Evolutionary conservation across 2,797 vertebrate species (phyloP), one percentile per base, ranked within the genome.

Genomic region (Parauchenoglanis ngamensis): DNA sequence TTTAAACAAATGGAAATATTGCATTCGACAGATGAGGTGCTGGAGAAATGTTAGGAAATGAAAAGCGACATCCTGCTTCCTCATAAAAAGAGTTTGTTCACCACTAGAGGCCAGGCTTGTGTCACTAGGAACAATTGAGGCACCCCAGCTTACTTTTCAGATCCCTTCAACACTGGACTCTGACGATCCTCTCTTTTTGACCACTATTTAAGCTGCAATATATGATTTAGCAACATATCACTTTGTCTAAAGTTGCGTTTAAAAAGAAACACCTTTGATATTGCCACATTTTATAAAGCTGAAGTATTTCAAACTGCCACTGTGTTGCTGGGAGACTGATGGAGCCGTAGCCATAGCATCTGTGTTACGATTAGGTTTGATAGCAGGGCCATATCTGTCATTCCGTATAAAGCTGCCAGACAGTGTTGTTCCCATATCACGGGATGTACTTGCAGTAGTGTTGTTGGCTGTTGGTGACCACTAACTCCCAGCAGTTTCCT

Each of bases 301-400:
- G 78, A 88, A 80, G 81, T 88, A 84, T 89, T 87, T 84, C 57
- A 90, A 92, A 92, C 90, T 92, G 91, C 91, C 91, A 90, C 89
- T 89, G 89, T 90, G 87, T 90, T 85, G 87, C 87, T 68, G 81
- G 87, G 82, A 89, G 80, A 77, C 73, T 56, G 87, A 85, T 80
- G 75, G 90, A 90, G 80, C 75, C 76, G 78, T 90, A 89, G 84
- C 87, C 90, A 89, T 91, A 91, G 87, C 84, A 89, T 90, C 84
- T 85, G 81, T 90, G 65, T 77, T 86, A 76, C 52, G 35, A 73
- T 31, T 85, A 86, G 83, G 84, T 83, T 87, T 81, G 65, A 90
- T 86, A 87, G 88, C 83, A 88, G 90, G 87, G 90, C 87, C 85
- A 59, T 86, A 54, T 87, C 86, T 82, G 86, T 89, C 87, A 49